phyloP scores from a whole-genome alignment of 2,113 vertebrate genomes.

The Spermophilus dauricus region DNA sequence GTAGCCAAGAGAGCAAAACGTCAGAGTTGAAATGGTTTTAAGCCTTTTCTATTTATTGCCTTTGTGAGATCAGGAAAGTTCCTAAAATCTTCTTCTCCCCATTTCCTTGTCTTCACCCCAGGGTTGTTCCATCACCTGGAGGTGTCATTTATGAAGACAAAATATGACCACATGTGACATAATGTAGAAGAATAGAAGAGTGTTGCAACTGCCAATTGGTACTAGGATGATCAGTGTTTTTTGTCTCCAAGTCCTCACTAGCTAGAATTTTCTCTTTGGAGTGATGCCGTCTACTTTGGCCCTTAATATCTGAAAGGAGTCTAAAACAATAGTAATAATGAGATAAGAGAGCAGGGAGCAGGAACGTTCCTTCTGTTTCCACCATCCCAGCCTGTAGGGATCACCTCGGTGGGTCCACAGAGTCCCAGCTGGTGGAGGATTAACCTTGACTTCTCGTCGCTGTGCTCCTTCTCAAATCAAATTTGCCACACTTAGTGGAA shows the following conservation, averaged over 20 bases:
- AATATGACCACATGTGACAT: not conserved
- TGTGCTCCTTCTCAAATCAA: slow-evolving; percentile 13
- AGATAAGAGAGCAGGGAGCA: not conserved
- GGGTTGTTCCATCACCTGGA: not conserved
- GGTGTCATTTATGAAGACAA: not conserved
- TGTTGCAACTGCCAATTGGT: not conserved
- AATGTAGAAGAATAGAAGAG: not conserved
- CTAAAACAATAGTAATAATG: not conserved
- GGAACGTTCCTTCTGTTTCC: not conserved
- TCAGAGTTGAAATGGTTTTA: not conserved
- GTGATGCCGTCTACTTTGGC: not conserved
- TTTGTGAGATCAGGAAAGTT: not conserved
- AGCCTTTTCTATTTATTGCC: not conserved
- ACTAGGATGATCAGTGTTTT: not conserved
- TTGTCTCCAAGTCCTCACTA: not conserved
- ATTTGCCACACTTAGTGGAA: not conserved
- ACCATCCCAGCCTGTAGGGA: not conserved
- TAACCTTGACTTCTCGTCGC: slow-evolving; percentile 42
- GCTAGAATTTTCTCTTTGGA: not conserved
- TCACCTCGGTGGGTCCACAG: not conserved
- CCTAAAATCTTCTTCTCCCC: not conserved
- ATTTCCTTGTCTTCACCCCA: not conserved
- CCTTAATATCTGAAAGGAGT: not conserved
- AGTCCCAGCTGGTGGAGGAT: not conserved
- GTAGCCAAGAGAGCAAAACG: not conserved